Conservation (phyloP, 2,113 vertebrate species). For the Chamaetylas fuelleborni region DNA sequence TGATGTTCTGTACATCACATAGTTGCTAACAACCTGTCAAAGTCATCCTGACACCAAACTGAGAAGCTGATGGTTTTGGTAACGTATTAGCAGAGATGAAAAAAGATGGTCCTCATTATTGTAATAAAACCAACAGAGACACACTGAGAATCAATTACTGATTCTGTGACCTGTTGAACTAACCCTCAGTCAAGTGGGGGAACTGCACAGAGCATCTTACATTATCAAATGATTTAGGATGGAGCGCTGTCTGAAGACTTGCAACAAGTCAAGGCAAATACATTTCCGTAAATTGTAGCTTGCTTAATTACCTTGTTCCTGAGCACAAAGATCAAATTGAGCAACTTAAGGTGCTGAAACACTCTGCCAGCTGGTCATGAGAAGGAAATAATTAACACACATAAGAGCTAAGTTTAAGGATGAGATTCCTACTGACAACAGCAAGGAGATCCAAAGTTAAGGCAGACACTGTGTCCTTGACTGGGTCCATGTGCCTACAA, state of each 20-base stretch:
- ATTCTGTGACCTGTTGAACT: slow-evolving; percentile 78
- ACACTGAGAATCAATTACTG: slow-evolving; percentile 79
- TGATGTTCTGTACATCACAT: slow-evolving; percentile 75
- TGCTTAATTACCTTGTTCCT: slow-evolving; percentile 79
- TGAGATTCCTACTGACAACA: slow-evolving; percentile 64
- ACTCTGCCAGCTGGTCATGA: slow-evolving; percentile 70
- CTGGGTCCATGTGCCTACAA: slow-evolving; percentile 32
- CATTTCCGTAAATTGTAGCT: slow-evolving; percentile 69
- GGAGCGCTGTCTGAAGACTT: slow-evolving; percentile 62
- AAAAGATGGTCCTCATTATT: slow-evolving; percentile 77
- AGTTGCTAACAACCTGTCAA: slow-evolving; percentile 79
- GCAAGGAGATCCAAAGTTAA: slow-evolving; percentile 70
- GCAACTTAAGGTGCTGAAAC: slow-evolving; percentile 74
- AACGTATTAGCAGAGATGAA: slow-evolving; percentile 73
- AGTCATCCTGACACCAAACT: slow-evolving; percentile 75
- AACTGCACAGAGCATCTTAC: slow-evolving; percentile 38
- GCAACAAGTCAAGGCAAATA: slow-evolving; percentile 65
- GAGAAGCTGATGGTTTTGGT: slow-evolving; percentile 74
- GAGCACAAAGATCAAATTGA: slow-evolving; percentile 77
- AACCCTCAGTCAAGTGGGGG: slow-evolving; percentile 67
- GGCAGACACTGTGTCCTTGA: slow-evolving; percentile 64
- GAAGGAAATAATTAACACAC: slow-evolving; percentile 79
- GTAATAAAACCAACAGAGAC: slow-evolving; percentile 77
- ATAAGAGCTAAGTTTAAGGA: slow-evolving; percentile 51
- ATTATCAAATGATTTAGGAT: slow-evolving; percentile 77